phyloP scores from a whole-genome alignment of 2,113 vertebrate genomes.

The Pseudopodoces humilis region DNA sequence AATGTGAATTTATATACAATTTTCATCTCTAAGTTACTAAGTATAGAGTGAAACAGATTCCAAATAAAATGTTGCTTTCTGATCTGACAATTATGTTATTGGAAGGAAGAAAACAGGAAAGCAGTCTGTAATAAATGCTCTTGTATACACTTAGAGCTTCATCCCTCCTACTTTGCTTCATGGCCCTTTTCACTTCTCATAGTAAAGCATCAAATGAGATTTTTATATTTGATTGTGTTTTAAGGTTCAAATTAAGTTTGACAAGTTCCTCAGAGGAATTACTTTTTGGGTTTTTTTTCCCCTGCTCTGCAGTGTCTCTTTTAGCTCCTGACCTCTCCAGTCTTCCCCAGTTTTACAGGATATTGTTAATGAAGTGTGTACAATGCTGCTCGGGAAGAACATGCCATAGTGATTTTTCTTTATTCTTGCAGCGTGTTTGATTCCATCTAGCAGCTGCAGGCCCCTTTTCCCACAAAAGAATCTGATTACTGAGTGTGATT shows the following conservation, averaged over 20 bases:
- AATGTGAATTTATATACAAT: neutral
- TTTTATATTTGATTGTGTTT: neutral
- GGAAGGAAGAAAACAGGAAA: neutral
- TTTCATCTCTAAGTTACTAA: neutral
- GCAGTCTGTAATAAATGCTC: neutral
- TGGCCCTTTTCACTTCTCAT: neutral
- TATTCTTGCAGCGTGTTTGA: conserved; percentile 24
- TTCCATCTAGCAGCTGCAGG: conserved; percentile 48
- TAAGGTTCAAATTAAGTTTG: neutral
- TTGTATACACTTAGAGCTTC: neutral
- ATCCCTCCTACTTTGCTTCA: neutral
- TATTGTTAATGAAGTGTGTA: neutral
- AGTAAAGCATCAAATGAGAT: neutral
- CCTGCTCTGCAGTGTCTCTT: neutral
- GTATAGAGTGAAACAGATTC: neutral
- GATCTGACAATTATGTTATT: neutral
- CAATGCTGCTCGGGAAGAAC: neutral
- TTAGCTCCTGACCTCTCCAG: neutral
- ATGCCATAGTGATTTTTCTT: neutral
- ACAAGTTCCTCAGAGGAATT: neutral
- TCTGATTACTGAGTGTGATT: conserved; percentile 54
- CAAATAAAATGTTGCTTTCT: neutral
- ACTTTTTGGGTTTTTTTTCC: neutral
- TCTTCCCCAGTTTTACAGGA: neutral
- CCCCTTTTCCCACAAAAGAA: conserved; percentile 41